Percentiles rank a stretch among this genome's conserved stretches.
Evolutionary conservation across 2,888 invertebrate genomes (phyloP).

Genomic region (Sphecodes monilicornis): DNA sequence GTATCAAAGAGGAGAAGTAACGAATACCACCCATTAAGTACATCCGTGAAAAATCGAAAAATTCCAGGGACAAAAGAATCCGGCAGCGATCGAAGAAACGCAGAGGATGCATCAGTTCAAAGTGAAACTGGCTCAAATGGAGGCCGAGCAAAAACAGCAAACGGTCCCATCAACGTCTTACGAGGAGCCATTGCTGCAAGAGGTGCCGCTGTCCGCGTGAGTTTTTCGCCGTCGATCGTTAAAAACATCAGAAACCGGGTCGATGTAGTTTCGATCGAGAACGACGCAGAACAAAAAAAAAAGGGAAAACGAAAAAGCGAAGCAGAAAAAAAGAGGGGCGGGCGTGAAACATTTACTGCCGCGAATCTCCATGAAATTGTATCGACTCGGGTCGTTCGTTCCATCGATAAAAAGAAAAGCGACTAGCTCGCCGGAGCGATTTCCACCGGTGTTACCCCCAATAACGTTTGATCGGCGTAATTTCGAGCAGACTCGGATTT

Average conservation of each 20-base stretch:
- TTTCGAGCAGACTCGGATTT: conserved; percentile 86
- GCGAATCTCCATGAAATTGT: conserved; percentile 1
- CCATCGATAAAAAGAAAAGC: conserved; percentile 9
- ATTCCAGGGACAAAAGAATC: conserved; percentile 65
- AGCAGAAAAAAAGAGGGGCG: neutral
- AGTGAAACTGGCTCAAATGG: conserved; percentile 61
- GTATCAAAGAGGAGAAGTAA: too few relatives aligned
- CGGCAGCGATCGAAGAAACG: conserved; percentile 60
- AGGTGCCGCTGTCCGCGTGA: conserved; percentile 81
- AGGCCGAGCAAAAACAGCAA: conserved; percentile 73
- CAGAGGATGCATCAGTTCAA: conserved; percentile 75
- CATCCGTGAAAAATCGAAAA: neutral
- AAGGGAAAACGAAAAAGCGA: neutral
- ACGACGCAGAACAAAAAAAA: neutral
- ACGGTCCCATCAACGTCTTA: conserved; percentile 54
- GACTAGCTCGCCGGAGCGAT: conserved; percentile 3
- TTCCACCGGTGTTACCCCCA: conserved; percentile 28
- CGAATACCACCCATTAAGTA: neutral
- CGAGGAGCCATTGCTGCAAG: conserved; percentile 63
- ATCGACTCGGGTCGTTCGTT: neutral
- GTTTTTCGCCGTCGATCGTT: conserved; percentile 48
- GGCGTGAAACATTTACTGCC: neutral
- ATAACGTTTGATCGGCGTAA: conserved; percentile 51
- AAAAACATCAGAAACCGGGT: neutral
- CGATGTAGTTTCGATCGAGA: conserved; percentile 1